Evolutionary conservation across 1,140 invertebrate genomes (phyloP).

Genomic region (Panonychus citri): DNA sequence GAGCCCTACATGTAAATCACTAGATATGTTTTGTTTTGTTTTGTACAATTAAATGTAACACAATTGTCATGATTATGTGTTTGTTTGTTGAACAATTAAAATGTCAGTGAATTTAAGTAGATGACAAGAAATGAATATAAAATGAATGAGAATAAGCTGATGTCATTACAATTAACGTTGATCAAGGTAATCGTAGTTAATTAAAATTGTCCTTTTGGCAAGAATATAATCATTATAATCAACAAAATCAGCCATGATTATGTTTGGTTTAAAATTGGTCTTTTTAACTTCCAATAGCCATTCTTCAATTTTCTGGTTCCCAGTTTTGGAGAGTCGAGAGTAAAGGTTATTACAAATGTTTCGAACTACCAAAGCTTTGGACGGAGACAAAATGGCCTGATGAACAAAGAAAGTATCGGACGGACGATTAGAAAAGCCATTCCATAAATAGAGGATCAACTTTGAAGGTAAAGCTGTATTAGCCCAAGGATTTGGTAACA

Average conservation of each 20-base stretch:
- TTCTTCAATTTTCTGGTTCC: slow-evolving; percentile 21
- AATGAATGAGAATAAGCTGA: no score
- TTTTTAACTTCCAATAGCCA: slow-evolving; percentile 28
- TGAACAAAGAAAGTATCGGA: slow-evolving; percentile 40
- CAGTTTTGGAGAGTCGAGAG: slow-evolving; percentile 20
- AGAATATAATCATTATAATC: slow-evolving; percentile 8
- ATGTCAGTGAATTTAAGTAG: no score
- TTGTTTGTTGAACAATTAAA: no score
- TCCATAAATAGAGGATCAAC: slow-evolving; percentile 34
- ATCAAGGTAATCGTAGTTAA: background rate
- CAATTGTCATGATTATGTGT: no score
- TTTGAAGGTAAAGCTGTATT: slow-evolving; percentile 34
- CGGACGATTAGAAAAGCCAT: slow-evolving; percentile 24
- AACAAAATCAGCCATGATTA: slow-evolving; percentile 31
- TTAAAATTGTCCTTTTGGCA: background rate
- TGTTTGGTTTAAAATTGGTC: slow-evolving; percentile 27
- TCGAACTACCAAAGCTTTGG: slow-evolving; percentile 26
- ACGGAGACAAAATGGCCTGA: slow-evolving; percentile 51
- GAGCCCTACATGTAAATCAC: no score
- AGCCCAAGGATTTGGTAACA: slow-evolving; percentile 54
- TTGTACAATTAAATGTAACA: no score
- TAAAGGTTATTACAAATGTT: slow-evolving; percentile 27
- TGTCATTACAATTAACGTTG: no score
- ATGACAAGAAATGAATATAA: no score
- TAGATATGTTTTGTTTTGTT: no score